These are phyloP conservation scores for Bombus huntii DNA, from an alignment of 1,140 invertebrate species.

Conservation along the genomic window DNA sequence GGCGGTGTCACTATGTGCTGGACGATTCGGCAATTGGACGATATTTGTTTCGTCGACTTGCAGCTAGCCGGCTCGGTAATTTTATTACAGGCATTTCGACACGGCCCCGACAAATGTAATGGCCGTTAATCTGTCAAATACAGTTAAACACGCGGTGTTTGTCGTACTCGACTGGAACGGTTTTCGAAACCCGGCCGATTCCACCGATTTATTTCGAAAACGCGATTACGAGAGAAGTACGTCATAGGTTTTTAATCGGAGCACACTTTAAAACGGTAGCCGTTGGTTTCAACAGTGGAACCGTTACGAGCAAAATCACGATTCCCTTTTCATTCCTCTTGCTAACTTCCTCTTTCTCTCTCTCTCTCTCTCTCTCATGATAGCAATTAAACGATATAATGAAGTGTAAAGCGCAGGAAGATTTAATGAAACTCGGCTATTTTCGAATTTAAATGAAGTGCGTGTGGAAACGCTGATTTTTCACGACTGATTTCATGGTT, in stretches of 20 bases:
- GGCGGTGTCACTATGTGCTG: not conserved
- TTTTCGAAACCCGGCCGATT: not conserved
- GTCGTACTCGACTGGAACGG: not conserved
- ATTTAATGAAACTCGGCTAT: not conserved
- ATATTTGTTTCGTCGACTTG: slow-evolving; percentile 32
- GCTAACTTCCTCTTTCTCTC: not conserved
- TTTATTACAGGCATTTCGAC: slow-evolving; percentile 4
- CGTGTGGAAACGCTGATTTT: not conserved
- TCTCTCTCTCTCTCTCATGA: not conserved
- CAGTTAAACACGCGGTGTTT: slow-evolving; percentile 35
- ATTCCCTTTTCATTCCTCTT: no score
- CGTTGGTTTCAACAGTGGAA: not conserved
- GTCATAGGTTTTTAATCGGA: slow-evolving; percentile 5
- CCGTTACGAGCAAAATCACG: not conserved
- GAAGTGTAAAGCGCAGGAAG: not conserved
- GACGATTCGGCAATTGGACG: slow-evolving; percentile 12
- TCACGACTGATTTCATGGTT: not conserved
- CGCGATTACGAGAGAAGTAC: not conserved
- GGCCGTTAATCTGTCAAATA: slow-evolving; percentile 38
- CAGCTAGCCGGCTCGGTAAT: slow-evolving; percentile 9
- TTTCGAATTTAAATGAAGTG: not conserved
- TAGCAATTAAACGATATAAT: slow-evolving; percentile 1
- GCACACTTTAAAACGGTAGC: not conserved
- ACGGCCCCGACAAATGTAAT: slow-evolving; percentile 18
- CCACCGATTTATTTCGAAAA: slow-evolving; percentile 1